phyloP scores from a whole-genome alignment of 2,888 invertebrate genomes.

The Stratiomys singularior region DNA sequence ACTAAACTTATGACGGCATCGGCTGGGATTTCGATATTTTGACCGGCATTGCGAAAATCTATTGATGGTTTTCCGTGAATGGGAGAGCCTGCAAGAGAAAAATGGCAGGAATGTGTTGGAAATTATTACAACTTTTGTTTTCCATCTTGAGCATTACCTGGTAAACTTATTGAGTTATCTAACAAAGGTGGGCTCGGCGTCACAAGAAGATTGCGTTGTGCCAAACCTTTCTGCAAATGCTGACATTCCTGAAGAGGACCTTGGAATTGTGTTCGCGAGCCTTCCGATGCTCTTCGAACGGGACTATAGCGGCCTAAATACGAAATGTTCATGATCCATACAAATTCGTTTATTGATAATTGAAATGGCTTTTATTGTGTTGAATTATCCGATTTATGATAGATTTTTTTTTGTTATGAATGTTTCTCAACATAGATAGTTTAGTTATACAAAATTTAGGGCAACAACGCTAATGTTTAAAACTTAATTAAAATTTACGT shows the following conservation, averaged over 20 bases:
- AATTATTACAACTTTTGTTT: too few species aligned
- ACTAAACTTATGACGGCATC: constrained; percentile 68
- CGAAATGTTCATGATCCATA: not conserved
- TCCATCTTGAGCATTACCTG: constrained; percentile 64
- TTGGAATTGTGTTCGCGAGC: constrained; percentile 69
- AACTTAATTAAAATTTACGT: too few species aligned
- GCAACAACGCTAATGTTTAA: too few species aligned
- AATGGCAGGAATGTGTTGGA: too few species aligned
- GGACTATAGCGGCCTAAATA: constrained; percentile 81
- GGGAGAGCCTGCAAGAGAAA: constrained; percentile 71
- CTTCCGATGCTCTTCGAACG: constrained; percentile 87
- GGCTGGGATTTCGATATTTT: constrained; percentile 63
- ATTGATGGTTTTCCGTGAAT: constrained; percentile 68
- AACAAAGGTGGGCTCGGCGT: constrained; percentile 65
- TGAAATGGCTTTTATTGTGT: too few species aligned
- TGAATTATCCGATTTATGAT: too few species aligned
- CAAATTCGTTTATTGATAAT: too few species aligned
- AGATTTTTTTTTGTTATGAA: too few species aligned
- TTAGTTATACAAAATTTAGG: too few species aligned
- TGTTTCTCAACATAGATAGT: too few species aligned
- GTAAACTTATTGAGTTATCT: constrained; percentile 66
- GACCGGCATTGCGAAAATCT: constrained; percentile 54
- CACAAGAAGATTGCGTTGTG: constrained; percentile 64
- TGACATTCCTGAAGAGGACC: constrained; percentile 82
- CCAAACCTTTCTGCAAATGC: constrained; percentile 72